phyloP scores from a whole-genome alignment of 2,888 invertebrate genomes.

The Dastarcus helophoroides region DNA sequence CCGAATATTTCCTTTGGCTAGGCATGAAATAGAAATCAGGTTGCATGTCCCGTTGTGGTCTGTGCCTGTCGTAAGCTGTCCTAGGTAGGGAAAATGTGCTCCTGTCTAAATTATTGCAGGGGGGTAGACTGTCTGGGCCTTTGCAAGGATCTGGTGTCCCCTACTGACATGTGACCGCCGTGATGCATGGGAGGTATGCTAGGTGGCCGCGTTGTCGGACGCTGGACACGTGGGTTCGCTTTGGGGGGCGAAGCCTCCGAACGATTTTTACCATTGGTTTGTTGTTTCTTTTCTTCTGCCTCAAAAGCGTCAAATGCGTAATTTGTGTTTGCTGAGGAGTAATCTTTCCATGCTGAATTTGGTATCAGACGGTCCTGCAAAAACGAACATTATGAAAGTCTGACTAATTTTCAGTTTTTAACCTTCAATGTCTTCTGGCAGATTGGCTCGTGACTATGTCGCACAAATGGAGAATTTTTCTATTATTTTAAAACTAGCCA shows the following conservation, averaged over 20 bases:
- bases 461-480: too few species aligned
- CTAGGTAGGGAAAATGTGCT: slow-evolving; percentile 69
- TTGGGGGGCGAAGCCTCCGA: slow-evolving; percentile 26
- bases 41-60: slow-evolving; percentile 40
- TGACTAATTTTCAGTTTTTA: too few species aligned
- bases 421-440: too few species aligned
- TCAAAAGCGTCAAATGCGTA: slow-evolving; percentile 85
- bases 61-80: slow-evolving; percentile 41
- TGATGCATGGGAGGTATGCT: slow-evolving; percentile 19
- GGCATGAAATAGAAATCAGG: slow-evolving; percentile 95
- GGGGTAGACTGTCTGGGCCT: slow-evolving; percentile 36
- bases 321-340: slow-evolving; percentile 71
- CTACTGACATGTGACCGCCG: slow-evolving; percentile 17
- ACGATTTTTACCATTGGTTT: slow-evolving; percentile 23
- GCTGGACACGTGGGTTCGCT: slow-evolving; percentile 19
- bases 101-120: slow-evolving; percentile 42
- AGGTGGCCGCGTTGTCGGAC: slow-evolving; percentile 31
- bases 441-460: too few species aligned
- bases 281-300: slow-evolving; percentile 56
- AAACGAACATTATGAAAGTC: too few species aligned
- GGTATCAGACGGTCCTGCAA: slow-evolving; percentile 70
- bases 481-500: too few species aligned
- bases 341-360: slow-evolving; percentile 82
- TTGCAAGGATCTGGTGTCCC: slow-evolving; percentile 52
- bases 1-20: slow-evolving; percentile 85